phyloP scores from a whole-genome alignment of 1,140 invertebrate genomes.

The Schlechtendalia chinensis region DNA sequence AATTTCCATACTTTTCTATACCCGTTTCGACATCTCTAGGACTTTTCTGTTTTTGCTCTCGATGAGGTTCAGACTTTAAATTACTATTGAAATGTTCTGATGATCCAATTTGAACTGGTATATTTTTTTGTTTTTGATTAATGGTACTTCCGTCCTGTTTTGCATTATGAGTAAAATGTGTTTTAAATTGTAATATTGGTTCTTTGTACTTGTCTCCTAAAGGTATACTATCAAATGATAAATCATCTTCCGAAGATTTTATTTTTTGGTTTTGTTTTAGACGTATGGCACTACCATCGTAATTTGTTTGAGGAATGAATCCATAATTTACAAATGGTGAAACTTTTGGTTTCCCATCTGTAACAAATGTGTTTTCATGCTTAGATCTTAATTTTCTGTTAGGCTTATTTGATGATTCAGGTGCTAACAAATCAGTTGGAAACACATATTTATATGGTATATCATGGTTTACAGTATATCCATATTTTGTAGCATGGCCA shows the following conservation, averaged over 20 bases:
- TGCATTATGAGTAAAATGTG: background rate
- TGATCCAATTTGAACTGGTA: background rate
- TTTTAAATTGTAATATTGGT: background rate
- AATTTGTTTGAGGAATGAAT: conserved; percentile 31
- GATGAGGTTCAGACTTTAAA: background rate
- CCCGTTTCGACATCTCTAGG: conserved; percentile 12
- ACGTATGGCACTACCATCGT: conserved; percentile 41
- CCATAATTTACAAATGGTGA: background rate
- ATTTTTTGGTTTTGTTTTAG: conserved; percentile 17
- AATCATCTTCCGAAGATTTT: conserved; percentile 1
- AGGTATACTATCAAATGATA: background rate
- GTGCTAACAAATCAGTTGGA: background rate
- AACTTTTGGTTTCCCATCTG: background rate
- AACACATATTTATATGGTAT: conserved; percentile 23
- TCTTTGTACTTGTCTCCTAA: background rate
- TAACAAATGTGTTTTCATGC: background rate
- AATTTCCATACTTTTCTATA: background rate
- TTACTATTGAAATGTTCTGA: background rate
- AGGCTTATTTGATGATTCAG: background rate
- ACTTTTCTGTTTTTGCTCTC: background rate
- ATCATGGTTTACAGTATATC: conserved; percentile 28
- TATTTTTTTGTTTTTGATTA: conserved; percentile 1
- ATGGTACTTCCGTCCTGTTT: background rate
- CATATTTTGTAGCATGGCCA: conserved; percentile 27
- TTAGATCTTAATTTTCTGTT: conserved; percentile 6